Evolutionary conservation across 2,797 vertebrate genomes (phyloP), one percentile per base, ranked within the genome.

Genomic region (Scleropages formosus): DNA sequence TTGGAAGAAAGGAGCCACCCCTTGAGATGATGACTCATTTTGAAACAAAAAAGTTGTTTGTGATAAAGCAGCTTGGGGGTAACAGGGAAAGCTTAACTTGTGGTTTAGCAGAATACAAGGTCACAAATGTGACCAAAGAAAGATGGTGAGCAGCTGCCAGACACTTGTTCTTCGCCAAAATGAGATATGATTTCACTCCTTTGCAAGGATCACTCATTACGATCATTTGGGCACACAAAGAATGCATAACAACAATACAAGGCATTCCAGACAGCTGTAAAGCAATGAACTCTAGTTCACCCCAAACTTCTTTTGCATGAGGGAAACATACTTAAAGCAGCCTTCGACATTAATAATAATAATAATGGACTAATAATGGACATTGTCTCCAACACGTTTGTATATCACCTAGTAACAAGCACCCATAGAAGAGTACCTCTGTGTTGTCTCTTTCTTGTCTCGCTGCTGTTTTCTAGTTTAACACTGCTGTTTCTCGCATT

Each of bases 91-190:
- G 89, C 90, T 90, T 87, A 91, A 83, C 49, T 68, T 79, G 85
- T 85, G 92, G 91, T 91, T 87, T 87, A 73, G 78, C 68, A 78
- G 70, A 75, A 71, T 49, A 76, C 74, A 73, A 77, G 73, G 79
- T 76, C 11, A 65, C 82, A 87, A 85, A 86, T 84, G 89, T 80
- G 81, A 80, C 82, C 77, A 87, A 72, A 87, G 87, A 90, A 89
- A 90, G 89, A 91, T 84, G 81, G 74, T 71, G 77, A 84, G 88
- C 92, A 93, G 93, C 92, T 94, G 92, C 84, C 81, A 75, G 66
- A 75, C 81, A 68, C 80, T 79, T 66, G 80, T 85, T 75, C 80
- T 79, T 15, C 79, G 80, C 80, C 78, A 27, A 31, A 74, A 39
- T 22, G 65, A 75, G 64, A 75, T 56, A 63, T 39, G 56, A 80